A percentile compares a stretch with the other conserved stretches of the same genome.
These are phyloP conservation scores for Erpornis zantholeuca DNA, from an alignment of 2,113 vertebrate species.

Conservation along the genomic window DNA sequence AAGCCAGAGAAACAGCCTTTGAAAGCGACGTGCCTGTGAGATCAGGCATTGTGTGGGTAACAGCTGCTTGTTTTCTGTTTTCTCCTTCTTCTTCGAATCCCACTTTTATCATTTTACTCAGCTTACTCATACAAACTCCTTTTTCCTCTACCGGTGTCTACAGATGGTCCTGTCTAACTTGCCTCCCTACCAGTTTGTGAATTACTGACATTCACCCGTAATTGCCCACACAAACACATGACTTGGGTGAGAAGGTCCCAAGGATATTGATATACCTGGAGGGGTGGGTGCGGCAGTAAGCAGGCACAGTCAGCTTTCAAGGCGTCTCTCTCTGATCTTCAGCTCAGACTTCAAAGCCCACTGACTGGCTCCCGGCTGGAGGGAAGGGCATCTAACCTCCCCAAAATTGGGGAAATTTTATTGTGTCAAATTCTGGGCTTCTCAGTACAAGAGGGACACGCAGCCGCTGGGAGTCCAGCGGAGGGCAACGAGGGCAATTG, in stretches of 20 bases:
- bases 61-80: neutral
- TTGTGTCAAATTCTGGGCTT: neutral
- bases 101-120: neutral
- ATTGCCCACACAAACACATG: neutral
- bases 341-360: neutral
- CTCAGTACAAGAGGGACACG: neutral
- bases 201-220: neutral
- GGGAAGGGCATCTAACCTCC: neutral
- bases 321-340: neutral
- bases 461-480: neutral
- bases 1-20: neutral
- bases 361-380: neutral
- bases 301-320: neutral
- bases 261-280: neutral
- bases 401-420: neutral
- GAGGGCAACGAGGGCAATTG: neutral
- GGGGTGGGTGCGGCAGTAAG: neutral
- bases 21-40: fast-evolving
- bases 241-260: neutral
- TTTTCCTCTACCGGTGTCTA: neutral
- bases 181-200: neutral
- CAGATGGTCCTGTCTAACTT: neutral
- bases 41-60: neutral
- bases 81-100: neutral
- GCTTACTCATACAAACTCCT: neutral